Percentiles rank a stretch among this genome's conserved stretches.
phyloP scores from a whole-genome alignment of 2,797 vertebrate species.

The Pangasius djambal region DNA sequence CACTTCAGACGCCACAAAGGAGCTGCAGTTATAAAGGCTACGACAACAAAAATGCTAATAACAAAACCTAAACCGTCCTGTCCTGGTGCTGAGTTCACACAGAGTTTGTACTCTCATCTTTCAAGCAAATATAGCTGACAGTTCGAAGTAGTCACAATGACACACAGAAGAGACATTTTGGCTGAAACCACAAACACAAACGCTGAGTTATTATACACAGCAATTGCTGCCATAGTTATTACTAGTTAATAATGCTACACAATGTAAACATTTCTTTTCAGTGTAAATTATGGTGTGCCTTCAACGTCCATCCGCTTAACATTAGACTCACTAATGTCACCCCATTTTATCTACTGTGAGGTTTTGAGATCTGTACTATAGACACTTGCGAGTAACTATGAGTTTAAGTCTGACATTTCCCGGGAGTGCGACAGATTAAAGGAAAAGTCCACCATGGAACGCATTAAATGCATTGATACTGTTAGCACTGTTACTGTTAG shows the following conservation, averaged over 20 bases:
- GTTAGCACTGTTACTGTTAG: background rate
- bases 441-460: background rate
- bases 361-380: background rate
- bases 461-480: background rate
- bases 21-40: conserved; percentile 30
- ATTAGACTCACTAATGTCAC: background rate
- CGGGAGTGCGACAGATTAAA: background rate
- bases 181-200: background rate
- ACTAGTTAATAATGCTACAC: background rate
- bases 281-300: background rate
- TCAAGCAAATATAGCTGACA: background rate
- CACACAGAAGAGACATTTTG: background rate
- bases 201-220: background rate
- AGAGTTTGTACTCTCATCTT: conserved; percentile 14
- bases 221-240: background rate
- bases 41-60: conserved; percentile 64
- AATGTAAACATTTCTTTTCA: background rate
- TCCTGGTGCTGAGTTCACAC: conserved; percentile 40
- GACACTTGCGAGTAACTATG: background rate
- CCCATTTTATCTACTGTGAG: background rate
- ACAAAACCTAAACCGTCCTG: conserved; percentile 44
- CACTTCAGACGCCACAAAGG: conserved; percentile 30
- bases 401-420: background rate
- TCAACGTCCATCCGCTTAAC: background rate
- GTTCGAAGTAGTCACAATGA: background rate